Conservation (phyloP, 2,113 vertebrate species). For the Ammodramus savannarum region DNA sequence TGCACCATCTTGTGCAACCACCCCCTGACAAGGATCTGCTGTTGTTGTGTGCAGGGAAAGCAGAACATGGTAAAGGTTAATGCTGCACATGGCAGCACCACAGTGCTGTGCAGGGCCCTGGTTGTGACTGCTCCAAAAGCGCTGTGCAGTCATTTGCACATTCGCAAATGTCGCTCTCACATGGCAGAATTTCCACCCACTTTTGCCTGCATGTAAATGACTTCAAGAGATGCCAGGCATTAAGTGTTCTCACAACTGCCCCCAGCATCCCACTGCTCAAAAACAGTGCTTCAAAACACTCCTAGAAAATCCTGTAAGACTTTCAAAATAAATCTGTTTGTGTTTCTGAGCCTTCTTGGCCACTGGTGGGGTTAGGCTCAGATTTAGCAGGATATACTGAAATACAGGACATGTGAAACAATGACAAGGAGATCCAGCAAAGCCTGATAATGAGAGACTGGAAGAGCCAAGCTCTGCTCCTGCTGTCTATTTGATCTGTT, state of each 20-base stretch:
- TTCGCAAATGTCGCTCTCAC: constrained; percentile 37
- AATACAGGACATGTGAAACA: neutral
- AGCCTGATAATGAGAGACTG: neutral
- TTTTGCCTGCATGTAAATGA: constrained; percentile 43
- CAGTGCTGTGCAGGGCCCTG: neutral
- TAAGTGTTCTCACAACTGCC: constrained; percentile 52
- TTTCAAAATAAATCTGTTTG: neutral
- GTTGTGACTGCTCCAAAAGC: neutral
- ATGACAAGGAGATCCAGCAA: neutral
- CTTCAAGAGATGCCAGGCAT: constrained; percentile 16
- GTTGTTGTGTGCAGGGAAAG: constrained; percentile 12
- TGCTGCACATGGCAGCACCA: constrained; percentile 24
- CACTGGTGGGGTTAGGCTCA: neutral
- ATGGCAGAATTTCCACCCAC: constrained; percentile 54
- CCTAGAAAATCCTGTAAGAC: neutral
- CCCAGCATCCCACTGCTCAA: neutral
- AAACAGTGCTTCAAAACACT: neutral
- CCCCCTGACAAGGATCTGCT: constrained; percentile 45
- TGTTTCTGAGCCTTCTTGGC: neutral
- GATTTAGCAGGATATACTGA: neutral
- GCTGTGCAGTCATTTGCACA: constrained; percentile 36
- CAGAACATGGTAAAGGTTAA: constrained; percentile 45
- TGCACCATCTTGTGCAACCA: neutral
- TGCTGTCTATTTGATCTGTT: neutral
- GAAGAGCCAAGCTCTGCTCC: neutral